Conservation (phyloP, 2,113 vertebrate genomes). For the Cyprinodon tularosa region DNA sequence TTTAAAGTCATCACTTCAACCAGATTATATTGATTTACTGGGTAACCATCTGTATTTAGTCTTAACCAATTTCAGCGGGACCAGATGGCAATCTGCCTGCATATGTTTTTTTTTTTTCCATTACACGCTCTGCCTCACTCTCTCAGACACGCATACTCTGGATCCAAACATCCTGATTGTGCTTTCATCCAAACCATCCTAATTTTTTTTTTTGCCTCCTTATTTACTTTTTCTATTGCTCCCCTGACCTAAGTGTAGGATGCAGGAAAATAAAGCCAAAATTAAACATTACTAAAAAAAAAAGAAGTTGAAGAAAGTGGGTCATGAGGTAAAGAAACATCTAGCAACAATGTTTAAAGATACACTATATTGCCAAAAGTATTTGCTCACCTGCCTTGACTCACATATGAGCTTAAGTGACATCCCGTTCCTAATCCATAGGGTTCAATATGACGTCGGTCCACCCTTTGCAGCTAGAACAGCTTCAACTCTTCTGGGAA, state of each 20-base stretch:
- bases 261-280: background rate
- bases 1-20: conserved; percentile 27
- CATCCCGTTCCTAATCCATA: too few species aligned
- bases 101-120: conserved; percentile 37
- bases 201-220: background rate
- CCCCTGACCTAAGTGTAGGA: conserved; percentile 23
- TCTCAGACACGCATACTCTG: conserved; percentile 10
- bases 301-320: background rate
- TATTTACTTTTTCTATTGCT: conserved; percentile 3
- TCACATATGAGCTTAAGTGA: too few species aligned
- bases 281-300: background rate
- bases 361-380: too few species aligned
- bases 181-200: background rate
- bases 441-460: too few species aligned
- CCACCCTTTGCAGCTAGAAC: too few species aligned
- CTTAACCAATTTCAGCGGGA: conserved; percentile 43
- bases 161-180: conserved; percentile 9
- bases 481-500: too few species aligned
- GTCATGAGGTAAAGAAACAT: background rate
- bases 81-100: conserved; percentile 60
- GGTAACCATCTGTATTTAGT: conserved; percentile 42
- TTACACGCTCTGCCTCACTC: conserved; percentile 41
- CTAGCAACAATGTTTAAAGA: conserved; percentile 5
- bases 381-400: too few species aligned
- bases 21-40: conserved; percentile 44